Evolutionary conservation across 2,113 vertebrate species (phyloP), one percentile per base, ranked within the genome.

Genomic region (Gavia stellata): DNA sequence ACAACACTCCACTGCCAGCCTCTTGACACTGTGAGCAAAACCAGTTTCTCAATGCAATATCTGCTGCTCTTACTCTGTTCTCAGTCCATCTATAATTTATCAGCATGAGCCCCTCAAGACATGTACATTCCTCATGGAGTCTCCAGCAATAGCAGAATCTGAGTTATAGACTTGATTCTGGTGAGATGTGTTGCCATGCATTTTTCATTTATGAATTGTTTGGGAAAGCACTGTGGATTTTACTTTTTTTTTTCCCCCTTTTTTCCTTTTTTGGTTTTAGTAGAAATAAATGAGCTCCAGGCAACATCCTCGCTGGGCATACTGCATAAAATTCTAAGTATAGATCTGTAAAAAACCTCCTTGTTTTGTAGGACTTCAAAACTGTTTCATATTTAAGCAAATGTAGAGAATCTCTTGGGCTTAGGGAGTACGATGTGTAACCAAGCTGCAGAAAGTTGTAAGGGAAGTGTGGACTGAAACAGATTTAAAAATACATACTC

Each of bases 11-110:
- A 14, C 33, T 72, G 24, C 36, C 49, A 82, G 21, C 14, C 10
- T 34, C n/a, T 75, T 3, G 1, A 34, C 23, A 38, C 1, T 31
- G 21, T 45, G 14, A 71, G 40, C 3, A 9, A 93, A 74, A 72
- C 0, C 26, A 71, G 23, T 65, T 83, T 83, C 40, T 73, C 47
- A 52, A 2, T 0, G 1, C 23, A 61, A 3, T 26, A 66, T 40
- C 40, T 86, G 12, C 26, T 86, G 34, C 40, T 87, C 4, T 52
- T 68, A 44, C 12, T 61, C 45, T 80, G 9, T 47, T 67, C 55
- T 66, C 10, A 25, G 19, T 59, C 71, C 40, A 72, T 72, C 25
- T 47, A 34, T 77, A 91, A 86, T 92, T 83, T 70, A 80, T 40
- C 26, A 73, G 16, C 15, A 17, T 7, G 17, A 85, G 40, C n/a